Evolutionary conservation across 2,888 invertebrate species (phyloP).

Genomic region (Dione juno): DNA sequence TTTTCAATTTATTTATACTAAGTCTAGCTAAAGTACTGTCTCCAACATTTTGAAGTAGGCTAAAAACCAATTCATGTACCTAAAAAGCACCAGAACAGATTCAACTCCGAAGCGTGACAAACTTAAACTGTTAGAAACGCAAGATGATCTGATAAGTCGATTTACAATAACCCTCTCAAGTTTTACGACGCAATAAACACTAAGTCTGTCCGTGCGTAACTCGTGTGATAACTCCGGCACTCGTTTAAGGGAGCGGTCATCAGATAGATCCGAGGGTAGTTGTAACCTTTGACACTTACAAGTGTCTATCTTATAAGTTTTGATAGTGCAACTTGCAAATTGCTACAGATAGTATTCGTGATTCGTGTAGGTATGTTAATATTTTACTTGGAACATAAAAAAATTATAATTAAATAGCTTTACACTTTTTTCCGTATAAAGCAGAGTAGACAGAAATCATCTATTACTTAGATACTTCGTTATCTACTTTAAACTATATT

Average conservation of each 20-base stretch:
- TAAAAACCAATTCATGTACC: too few relatives aligned
- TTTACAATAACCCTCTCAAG: slow-evolving; percentile 45
- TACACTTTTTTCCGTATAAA: not conserved
- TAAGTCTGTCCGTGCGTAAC: slow-evolving; percentile 49
- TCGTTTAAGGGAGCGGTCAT: slow-evolving; percentile 60
- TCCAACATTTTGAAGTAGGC: too few relatives aligned
- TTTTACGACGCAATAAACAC: slow-evolving; percentile 54
- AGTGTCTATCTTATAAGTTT: slow-evolving; percentile 57
- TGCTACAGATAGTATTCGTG: too few relatives aligned
- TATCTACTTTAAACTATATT: not conserved
- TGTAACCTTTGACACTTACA: slow-evolving; percentile 58
- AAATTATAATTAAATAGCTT: not conserved
- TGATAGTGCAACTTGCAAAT: slow-evolving; percentile 41
- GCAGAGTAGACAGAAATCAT: not conserved
- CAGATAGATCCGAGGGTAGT: slow-evolving; percentile 69
- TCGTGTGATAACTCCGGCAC: slow-evolving; percentile 51
- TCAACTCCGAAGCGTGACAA: not conserved
- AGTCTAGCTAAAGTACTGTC: too few relatives aligned
- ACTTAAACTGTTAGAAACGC: slow-evolving; percentile 22
- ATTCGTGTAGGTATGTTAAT: too few relatives aligned
- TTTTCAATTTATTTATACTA: too few relatives aligned
- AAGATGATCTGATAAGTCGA: slow-evolving; percentile 40
- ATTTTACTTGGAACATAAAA: too few relatives aligned
- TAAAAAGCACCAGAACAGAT: not conserved
- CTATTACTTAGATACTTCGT: not conserved